Conservation (phyloP, 2,888 invertebrate species). For the Strigamia maritima region DNA sequence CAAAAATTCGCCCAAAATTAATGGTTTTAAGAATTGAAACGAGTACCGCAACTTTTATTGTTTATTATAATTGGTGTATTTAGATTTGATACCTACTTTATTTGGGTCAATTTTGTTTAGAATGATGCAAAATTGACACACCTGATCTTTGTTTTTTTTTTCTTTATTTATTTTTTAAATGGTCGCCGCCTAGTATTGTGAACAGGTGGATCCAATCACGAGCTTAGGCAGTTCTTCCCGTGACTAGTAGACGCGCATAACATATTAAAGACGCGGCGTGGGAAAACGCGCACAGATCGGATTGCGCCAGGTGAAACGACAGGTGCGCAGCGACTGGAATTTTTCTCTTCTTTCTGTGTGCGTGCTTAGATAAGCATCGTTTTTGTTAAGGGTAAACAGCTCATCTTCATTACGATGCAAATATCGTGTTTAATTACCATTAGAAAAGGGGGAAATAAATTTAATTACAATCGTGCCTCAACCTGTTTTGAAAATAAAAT, state of each 20-base stretch:
- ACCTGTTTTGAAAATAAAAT: background rate
- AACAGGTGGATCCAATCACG: constrained; percentile 10
- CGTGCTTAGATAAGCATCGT: constrained; percentile 8
- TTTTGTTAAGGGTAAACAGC: constrained; percentile 8
- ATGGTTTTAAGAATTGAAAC: background rate
- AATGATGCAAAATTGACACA: background rate
- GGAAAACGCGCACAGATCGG: constrained; percentile 6
- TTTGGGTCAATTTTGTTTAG: background rate
- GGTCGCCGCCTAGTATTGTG: background rate
- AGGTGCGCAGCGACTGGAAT: constrained; percentile 15
- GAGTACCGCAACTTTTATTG: no score
- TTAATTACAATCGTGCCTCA: background rate
- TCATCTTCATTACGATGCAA: constrained; percentile 15
- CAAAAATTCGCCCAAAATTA: background rate
- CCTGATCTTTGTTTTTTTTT: background rate
- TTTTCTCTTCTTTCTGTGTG: background rate
- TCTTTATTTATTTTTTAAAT: background rate
- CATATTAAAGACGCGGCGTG: constrained; percentile 7
- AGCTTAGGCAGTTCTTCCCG: background rate
- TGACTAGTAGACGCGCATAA: background rate
- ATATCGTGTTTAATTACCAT: background rate
- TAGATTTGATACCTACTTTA: background rate
- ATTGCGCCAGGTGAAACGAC: constrained; percentile 15
- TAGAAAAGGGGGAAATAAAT: background rate
- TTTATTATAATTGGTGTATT: no score